These are phyloP conservation scores for Halcyon malimbica DNA, from an alignment of 2,113 vertebrate species.

Conservation along the genomic window DNA sequence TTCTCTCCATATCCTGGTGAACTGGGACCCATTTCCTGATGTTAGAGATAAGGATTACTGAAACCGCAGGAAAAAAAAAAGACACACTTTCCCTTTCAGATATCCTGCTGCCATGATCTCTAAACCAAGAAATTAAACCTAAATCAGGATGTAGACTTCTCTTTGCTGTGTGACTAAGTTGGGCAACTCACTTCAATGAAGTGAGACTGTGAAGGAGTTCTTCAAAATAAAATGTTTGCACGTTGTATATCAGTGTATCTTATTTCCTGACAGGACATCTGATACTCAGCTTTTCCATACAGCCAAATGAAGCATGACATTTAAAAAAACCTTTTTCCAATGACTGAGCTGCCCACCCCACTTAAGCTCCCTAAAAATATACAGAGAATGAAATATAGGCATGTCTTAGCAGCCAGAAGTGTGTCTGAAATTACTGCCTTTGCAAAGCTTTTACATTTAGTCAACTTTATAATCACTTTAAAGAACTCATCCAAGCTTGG, in stretches of 20 bases:
- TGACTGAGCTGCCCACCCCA: slow-evolving; percentile 43
- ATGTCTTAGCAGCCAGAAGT: slow-evolving; percentile 52
- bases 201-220: slow-evolving; percentile 56
- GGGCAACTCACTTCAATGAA: slow-evolving; percentile 28
- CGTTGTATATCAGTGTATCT: slow-evolving; percentile 53
- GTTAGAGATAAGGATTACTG: not conserved
- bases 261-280: slow-evolving; percentile 64
- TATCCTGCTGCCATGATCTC: not conserved
- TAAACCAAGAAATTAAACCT: slow-evolving; percentile 46
- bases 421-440: slow-evolving; percentile 55
- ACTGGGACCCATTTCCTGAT: not conserved
- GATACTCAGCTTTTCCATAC: slow-evolving; percentile 42
- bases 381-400: slow-evolving; percentile 38
- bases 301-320: slow-evolving; percentile 61
- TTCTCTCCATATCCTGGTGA: not conserved
- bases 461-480: slow-evolving; percentile 57
- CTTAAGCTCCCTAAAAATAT: slow-evolving; percentile 56
- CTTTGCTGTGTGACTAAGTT: slow-evolving; percentile 51
- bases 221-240: slow-evolving; percentile 63
- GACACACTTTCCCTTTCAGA: not conserved
- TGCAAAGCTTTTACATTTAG: slow-evolving; percentile 55
- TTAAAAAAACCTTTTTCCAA: slow-evolving; percentile 38
- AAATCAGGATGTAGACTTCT: slow-evolving; percentile 48
- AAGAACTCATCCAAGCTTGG: slow-evolving; percentile 54
- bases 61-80: not conserved